These are phyloP conservation scores for Neotragus moschatus DNA, from an alignment of 2,113 vertebrate species.

Conservation along the genomic window DNA sequence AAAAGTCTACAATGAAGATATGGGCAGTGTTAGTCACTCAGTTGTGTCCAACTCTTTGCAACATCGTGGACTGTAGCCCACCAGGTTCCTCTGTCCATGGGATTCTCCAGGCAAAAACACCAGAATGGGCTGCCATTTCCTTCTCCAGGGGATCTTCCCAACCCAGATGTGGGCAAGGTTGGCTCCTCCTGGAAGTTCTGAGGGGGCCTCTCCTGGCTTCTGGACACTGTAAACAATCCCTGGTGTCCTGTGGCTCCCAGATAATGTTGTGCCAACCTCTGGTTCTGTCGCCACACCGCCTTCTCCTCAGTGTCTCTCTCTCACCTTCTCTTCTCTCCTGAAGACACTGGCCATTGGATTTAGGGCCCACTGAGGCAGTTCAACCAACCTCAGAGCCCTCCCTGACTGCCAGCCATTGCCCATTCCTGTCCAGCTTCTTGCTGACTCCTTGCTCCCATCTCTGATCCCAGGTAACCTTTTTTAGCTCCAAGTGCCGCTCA, in stretches of 20 bases:
- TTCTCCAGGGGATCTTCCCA: background rate
- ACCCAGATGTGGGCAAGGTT: background rate
- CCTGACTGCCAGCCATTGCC: background rate
- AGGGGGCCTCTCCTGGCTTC: background rate
- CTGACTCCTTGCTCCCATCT: background rate
- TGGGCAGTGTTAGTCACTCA: background rate
- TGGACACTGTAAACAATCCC: background rate
- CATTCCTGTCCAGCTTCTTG: too few relatives aligned
- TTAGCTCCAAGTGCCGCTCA: background rate
- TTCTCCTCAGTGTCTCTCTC: background rate
- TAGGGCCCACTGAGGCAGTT: background rate
- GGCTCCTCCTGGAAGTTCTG: background rate
- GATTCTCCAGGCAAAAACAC: background rate
- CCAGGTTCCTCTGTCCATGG: background rate
- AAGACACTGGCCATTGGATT: background rate
- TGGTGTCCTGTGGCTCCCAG: background rate
- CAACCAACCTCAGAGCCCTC: background rate
- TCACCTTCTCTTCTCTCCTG: background rate
- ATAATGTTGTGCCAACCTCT: background rate
- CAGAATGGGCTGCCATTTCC: background rate
- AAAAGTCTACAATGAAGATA: background rate
- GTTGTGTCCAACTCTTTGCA: background rate
- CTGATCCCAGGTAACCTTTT: background rate
- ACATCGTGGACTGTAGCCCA: rapidly evolving
- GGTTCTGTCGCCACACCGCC: background rate